Evolutionary conservation across 53 echinoderm and acorn worm species (phyloP), one percentile per base, ranked within the genome.

Genomic region (Echinarachnius parma): DNA sequence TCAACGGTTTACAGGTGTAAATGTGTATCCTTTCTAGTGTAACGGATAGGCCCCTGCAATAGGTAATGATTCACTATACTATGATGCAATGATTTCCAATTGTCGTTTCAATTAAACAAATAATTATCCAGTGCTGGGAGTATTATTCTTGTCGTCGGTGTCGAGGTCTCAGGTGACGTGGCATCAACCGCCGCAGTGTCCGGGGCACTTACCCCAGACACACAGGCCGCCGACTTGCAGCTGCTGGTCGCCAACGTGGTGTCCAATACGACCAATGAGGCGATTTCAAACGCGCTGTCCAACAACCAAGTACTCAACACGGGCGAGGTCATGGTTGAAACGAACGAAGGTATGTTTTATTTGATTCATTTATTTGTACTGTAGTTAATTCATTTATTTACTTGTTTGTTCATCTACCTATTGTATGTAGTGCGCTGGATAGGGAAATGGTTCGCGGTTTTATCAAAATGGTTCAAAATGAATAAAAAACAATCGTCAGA

Each of bases 221-320:
- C 18, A 2, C 32, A 32, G 26, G 50, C 68, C 7, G 23, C 3
- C 34, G 68, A 68, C 24, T 3, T 68, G 3, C 68, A 68, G 26
- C 68, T 68, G 9, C 0, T 21, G 0, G 34, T 68, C 31, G 68
- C 68, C 0, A 68, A 68, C 29, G 48, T 19, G 53, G 68, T 68
- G 33, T 31, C 68, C 4, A 52, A 11, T 14, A 34, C 68, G 14
- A n/a, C 33, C 33, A 68, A 52, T 34, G 34, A 20, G 0, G 53
- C 68, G 0, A 34, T 68, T 0, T 32, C 36, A 52, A 22, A 21
- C n/a, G 29, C 68, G 2, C 52, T 68, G 5, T 50, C 50, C 1
- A 52, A 68, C 48, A 68, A 68, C 34, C 20, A 32, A 10, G 23
- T 9, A 0, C 52, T 52, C 15, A 31, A 34, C 1, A 48, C 49